Percentiles rank a stretch among this genome's conserved stretches.
These are phyloP conservation scores for Patella depressa DNA, from an alignment of 2,888 invertebrate genomes.

Conservation along the genomic window DNA sequence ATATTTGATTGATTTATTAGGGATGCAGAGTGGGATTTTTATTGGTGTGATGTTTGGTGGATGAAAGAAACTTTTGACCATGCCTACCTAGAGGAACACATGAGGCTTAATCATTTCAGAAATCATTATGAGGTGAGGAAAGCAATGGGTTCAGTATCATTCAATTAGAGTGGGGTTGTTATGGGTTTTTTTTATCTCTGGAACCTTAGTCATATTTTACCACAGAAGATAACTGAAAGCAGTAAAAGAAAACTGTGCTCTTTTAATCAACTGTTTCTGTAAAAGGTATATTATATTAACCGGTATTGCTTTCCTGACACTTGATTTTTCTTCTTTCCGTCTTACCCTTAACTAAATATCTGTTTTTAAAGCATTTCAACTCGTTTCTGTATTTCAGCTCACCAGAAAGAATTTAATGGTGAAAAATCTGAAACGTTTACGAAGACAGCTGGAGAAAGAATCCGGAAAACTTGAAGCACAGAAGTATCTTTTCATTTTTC, in stretches of 20 bases:
- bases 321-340: too few relatives aligned
- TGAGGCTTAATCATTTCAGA: conserved; percentile 76
- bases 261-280: too few relatives aligned
- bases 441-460: conserved; percentile 69
- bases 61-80: conserved; percentile 73
- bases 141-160: background rate
- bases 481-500: conserved; percentile 52
- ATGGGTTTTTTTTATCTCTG: background rate
- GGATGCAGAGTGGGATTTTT: conserved; percentile 75
- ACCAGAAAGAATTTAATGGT: conserved; percentile 77
- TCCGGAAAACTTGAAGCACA: conserved; percentile 71
- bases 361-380: too few relatives aligned
- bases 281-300: too few relatives aligned
- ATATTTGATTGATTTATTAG: conserved; percentile 33
- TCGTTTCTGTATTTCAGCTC: conserved; percentile 65
- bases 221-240: background rate
- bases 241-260: too few relatives aligned
- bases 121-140: conserved; percentile 75
- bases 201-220: background rate
- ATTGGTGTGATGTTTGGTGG: conserved; percentile 77
- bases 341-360: too few relatives aligned
- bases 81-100: conserved; percentile 72
- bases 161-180: background rate
- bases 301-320: too few relatives aligned
- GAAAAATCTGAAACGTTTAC: conserved; percentile 74